Evolutionary conservation across 2,797 vertebrate genomes (phyloP), one percentile per base, ranked within the genome.

Genomic region (Chrysolophus pictus): DNA sequence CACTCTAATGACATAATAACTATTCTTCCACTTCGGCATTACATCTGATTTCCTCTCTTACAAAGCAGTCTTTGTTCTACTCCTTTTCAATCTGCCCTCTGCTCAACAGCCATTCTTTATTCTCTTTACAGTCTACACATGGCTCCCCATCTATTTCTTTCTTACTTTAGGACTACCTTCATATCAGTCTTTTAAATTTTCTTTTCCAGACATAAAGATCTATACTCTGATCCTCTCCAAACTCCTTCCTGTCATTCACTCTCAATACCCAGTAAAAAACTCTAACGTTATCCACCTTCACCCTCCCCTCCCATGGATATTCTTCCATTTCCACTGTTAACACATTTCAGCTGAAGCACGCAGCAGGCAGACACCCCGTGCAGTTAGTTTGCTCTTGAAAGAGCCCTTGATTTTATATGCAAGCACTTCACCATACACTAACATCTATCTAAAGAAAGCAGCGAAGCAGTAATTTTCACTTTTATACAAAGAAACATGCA

Each of bases 301-400:
- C 14, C 68, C 24, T 39, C 69, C 63, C 8, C 1, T n/a, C 33
- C 49, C 46, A 33, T 16, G 7, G 58, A 64, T 44, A 69, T 55
- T 51, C 62, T 74, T 35, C 47, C n/a, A 10, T 47, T 60, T 60
- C 24, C 65, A 87, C 23, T 21, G 78, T 68, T 5, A 49, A 49
- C 47, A 68, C 1, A 14, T 21, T 18, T 91, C 92, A 90, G 80
- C 91, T 93, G 70, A 78, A 84, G 60, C 59, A 75, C 14, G 79
- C 83, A 39, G 63, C 58, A 72, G 84, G 47, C 78, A 60, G 76
- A 89, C 39, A 58, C 39, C 68, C 56, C 31, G 62, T 55, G 88
- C 85, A 68, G 56, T 85, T 64, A 85, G 94, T 59, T n/a, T 26
- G 29, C 58, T 94, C 87, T 64, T 87, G 76, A 81, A 90, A 94